A percentile compares a stretch with the other conserved stretches of the same genome.
Evolutionary conservation across 2,888 invertebrate species (phyloP).

Genomic region (Epinotia demarniana): DNA sequence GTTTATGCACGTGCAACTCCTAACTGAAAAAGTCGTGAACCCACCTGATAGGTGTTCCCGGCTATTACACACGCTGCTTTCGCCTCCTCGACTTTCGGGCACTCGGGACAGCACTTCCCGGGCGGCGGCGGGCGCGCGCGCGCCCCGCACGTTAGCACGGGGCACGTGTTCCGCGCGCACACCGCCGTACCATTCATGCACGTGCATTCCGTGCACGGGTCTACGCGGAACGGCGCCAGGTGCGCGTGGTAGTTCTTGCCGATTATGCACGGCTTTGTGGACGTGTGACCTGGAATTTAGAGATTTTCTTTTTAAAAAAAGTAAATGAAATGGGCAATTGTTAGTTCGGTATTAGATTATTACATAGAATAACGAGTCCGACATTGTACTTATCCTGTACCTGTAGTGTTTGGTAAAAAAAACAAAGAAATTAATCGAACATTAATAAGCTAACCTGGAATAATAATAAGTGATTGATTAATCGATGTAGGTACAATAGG

Average conservation of each 20-base stretch:
- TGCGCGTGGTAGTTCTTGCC: conserved; percentile 88
- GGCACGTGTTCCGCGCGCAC: conserved; percentile 93
- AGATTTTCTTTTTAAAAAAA: background rate
- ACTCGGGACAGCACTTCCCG: conserved; percentile 91
- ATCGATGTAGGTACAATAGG: too few species aligned
- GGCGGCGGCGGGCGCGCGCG: conserved; percentile 86
- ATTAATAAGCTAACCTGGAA: too few species aligned
- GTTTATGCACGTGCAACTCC: too few species aligned
- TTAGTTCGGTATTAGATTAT: too few species aligned
- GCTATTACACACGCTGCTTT: conserved; percentile 87
- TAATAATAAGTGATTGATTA: too few species aligned
- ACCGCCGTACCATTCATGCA: conserved; percentile 92
- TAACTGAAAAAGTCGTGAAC: conserved; percentile 46
- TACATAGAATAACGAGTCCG: too few species aligned
- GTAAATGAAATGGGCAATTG: background rate
- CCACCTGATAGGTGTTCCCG: conserved; percentile 89
- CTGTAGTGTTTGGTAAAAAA: too few species aligned
- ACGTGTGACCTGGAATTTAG: conserved; percentile 69
- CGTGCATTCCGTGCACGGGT: conserved; percentile 93
- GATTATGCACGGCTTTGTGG: conserved; percentile 87
- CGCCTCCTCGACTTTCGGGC: conserved; percentile 88
- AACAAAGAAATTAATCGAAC: too few species aligned
- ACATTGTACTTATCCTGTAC: too few species aligned
- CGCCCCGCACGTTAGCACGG: conserved; percentile 94
- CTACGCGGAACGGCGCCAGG: conserved; percentile 86